A percentile compares a stretch with the other conserved stretches of the same genome.
Conservation (phyloP, 2,113 vertebrate genomes). For the Tinamus guttatus region DNA sequence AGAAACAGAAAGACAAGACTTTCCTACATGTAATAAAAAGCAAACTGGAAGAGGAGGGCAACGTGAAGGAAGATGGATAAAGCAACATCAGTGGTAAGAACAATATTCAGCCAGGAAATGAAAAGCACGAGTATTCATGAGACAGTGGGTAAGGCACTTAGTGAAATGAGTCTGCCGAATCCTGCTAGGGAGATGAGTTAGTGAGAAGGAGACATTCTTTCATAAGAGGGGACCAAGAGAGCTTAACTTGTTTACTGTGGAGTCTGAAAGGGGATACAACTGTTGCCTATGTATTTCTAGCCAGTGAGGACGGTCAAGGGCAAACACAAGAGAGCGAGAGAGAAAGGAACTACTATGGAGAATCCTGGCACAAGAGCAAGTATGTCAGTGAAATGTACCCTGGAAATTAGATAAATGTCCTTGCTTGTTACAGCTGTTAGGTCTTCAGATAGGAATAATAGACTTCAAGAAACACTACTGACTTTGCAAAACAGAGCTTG, state of each 20-base stretch:
- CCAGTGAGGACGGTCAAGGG: neutral
- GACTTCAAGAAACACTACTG: neutral
- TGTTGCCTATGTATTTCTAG: neutral
- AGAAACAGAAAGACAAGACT: neutral
- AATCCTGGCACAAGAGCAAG: neutral
- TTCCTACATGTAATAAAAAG: neutral
- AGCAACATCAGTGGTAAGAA: rapidly evolving
- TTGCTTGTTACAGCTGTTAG: neutral
- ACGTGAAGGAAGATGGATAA: neutral
- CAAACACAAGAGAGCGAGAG: rapidly evolving
- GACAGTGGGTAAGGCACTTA: neutral
- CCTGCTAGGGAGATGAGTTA: neutral
- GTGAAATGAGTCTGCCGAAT: neutral
- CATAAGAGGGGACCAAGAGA: neutral
- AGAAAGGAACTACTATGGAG: neutral
- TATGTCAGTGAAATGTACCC: neutral
- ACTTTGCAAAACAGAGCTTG: neutral
- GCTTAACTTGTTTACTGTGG: neutral
- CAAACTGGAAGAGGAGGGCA: neutral
- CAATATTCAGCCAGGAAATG: neutral
- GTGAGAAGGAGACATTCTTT: neutral
- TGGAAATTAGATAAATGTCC: neutral
- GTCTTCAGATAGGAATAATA: neutral
- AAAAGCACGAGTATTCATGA: neutral
- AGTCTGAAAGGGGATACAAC: neutral